Evolutionary conservation across 2,888 invertebrate species (phyloP), one percentile per base, ranked within the genome.

Genomic region (Cephus runcator): DNA sequence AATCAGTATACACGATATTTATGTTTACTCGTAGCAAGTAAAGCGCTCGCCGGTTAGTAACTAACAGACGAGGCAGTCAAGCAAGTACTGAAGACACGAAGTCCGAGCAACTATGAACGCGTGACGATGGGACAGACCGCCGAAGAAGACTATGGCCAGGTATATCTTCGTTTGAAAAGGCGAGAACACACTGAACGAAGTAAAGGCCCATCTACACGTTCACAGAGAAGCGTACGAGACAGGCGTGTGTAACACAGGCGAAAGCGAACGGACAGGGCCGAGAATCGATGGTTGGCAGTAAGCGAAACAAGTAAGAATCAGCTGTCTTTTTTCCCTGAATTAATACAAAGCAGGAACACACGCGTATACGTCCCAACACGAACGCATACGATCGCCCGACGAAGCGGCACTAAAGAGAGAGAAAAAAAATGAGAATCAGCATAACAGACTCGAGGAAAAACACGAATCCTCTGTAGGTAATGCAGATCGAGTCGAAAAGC

Each of bases 391-490:
- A 9, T 56, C 23, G 15, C 9, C 0, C 23, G 23, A 23, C 56
- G 56, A 23, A 56, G 23, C 23, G 3, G 71, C 71, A 34, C 31
- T 73, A 81, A 74, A 79, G 73, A 77, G 69, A 75, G 31, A 35
- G 23, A 77, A 76, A 77, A 76, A 81, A 77, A 83, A 83, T 83
- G 85, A 80, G 79, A 81, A 83, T 80, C 80, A 82, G 84, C 77
- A 77, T 56, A n/a, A 73, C 35, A 36, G 74, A 36, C 71, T 34
- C 71, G 23, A 34, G 34, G 71, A 34, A 71, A 56, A 56, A 56
- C 56, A 56, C 56, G 23, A 56, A 56, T 23, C 56, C 56, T 56
- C 56, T 0, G 56, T 56, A 56, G 56, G 56, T 56, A 56, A 56
- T 56, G 56, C 56, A 56, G 56, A 56, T 56, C 56, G 23, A 23